Percentiles rank a stretch among this genome's conserved stretches.
phyloP scores from a whole-genome alignment of 30 jellyfish, hydroid and myxozoan genomes.

The Aurelia sp. region DNA sequence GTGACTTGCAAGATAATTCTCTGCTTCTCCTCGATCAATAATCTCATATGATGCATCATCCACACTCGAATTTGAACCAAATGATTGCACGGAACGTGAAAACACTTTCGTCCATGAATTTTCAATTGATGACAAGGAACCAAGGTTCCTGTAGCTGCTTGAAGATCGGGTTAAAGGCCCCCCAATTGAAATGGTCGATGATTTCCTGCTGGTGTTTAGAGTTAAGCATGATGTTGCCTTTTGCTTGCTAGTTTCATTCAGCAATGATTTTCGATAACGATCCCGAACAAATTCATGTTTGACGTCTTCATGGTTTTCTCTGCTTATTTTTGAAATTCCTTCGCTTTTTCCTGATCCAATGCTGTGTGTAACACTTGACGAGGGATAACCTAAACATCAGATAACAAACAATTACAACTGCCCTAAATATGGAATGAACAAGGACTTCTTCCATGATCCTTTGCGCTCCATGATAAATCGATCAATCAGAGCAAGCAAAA shows the following conservation, averaged over 20 bases:
- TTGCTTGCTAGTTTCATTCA: constrained; percentile 22
- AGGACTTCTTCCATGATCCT: too few species aligned
- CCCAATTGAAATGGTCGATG: constrained; percentile 25
- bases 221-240: constrained; percentile 42
- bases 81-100: constrained; percentile 21
- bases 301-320: not conserved
- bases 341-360: not conserved
- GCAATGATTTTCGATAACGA: constrained; percentile 29
- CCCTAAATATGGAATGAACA: too few species aligned
- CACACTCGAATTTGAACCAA: constrained; percentile 9
- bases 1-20: not conserved
- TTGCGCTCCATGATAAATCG: too few species aligned
- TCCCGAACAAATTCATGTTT: constrained; percentile 2
- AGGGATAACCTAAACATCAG: not conserved
- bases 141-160: constrained; percentile 58
- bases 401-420: too few species aligned
- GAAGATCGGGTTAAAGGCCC: constrained; percentile 38
- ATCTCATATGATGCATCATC: constrained; percentile 73
- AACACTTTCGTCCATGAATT: constrained; percentile 68
- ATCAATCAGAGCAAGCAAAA: too few species aligned
- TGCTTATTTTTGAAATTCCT: not conserved
- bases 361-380: constrained; percentile 5
- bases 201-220: not conserved
- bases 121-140: constrained; percentile 64
- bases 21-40: constrained; percentile 60